Evolutionary conservation across 1,140 invertebrate genomes (phyloP), one percentile per base, ranked within the genome.

Genomic region (Dufourea novaeangliae): DNA sequence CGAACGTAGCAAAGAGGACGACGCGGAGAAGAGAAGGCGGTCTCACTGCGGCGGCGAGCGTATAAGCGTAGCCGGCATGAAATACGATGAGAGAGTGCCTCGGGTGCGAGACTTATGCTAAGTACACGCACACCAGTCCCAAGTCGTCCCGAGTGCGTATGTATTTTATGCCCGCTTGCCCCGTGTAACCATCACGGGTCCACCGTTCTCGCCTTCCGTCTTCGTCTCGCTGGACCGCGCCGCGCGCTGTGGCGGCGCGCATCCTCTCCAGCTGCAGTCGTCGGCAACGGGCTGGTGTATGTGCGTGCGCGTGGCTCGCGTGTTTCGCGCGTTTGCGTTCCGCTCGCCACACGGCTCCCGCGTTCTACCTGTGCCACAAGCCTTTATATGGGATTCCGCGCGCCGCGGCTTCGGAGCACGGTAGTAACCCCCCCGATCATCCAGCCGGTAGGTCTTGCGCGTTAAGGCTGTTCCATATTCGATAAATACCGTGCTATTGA

Each of bases 41-140:
- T 87, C 62, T 80, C 57, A n/a, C n/a, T n/a, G 80, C 63, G 46
- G 61, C 75, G 76, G 59, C 81, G 74, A 69, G 80, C 74, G 57
- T 69, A 87, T 80, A 70, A 80, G 78, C 64, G 75, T 80, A 81
- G 83, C 69, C 80, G 76, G 83, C 75, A 85, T 90, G 89, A 90
- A 90, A 90, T 90, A 90, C 86, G 89, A 90, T 88, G 88, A 88
- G 88, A 90, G 89, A 90, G 81, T 86, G 88, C 88, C 88, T 90
- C 89, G 87, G 88, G 88, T 90, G 82, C 86, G 80, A 86, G 88
- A 89, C 88, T 89, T 88, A 90, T 90, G 89, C 86, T 89, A 90
- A 90, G 87, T 89, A 89, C 88, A 86, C 82, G 83, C 86, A 84
- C 64, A 84, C 86, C 39, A 34, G 34, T 10, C 27, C 74, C n/a